Evolutionary conservation across 2,797 vertebrate genomes (phyloP).

Genomic region (Acanthiza pusilla): DNA sequence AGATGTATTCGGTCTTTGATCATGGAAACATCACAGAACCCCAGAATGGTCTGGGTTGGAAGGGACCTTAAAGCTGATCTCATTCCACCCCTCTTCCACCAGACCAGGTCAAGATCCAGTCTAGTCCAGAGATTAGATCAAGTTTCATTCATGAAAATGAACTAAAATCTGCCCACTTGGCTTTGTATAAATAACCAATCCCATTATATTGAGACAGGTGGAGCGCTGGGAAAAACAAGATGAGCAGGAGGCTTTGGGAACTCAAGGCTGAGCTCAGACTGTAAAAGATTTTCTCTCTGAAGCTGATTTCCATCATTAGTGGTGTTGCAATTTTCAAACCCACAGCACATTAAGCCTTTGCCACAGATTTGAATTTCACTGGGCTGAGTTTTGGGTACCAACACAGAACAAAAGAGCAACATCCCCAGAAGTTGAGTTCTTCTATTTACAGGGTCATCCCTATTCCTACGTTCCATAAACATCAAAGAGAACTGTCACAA

Average conservation of each 20-base stretch:
- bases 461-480: background rate
- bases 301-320: background rate
- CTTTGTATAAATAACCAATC: background rate
- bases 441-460: background rate
- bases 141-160: background rate
- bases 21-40: background rate
- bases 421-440: background rate
- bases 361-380: background rate
- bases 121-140: background rate
- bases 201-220: background rate
- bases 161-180: background rate
- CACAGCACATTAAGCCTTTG: background rate
- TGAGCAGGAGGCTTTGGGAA: background rate
- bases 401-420: background rate
- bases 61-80: background rate
- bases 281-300: background rate
- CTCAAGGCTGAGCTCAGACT: background rate
- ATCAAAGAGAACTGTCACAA: background rate
- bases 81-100: background rate
- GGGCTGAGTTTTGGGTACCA: background rate
- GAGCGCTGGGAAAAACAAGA: background rate
- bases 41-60: background rate
- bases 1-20: background rate
- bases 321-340: background rate
- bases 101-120: background rate